Evolutionary conservation across 2,888 invertebrate species (phyloP), one percentile per base, ranked within the genome.

Genomic region (Panzeria rudis): DNA sequence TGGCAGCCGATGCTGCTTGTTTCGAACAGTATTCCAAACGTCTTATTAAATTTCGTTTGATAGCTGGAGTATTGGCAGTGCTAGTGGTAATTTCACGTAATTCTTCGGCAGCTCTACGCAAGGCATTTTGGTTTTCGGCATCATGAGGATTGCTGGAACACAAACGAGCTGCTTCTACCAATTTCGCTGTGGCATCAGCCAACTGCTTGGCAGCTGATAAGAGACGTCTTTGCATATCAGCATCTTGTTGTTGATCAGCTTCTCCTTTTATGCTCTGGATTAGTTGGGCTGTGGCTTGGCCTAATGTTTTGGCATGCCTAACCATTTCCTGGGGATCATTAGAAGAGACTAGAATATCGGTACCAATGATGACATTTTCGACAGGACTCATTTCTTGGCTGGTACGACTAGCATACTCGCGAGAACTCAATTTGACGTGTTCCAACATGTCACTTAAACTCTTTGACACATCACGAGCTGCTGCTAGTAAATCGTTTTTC

Each of bases 261-360:
- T 99, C 98, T 62, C 97, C 96, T 93, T 99, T 98, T 90, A 99
- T 98, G 88, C 97, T 97, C 89, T 97, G 97, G 84, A 99, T 98
- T 80, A 99, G 94, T 86, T 97, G 96, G 0, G 98, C 97, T 0
- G 98, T 99, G 25, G 98, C 98, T 93, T 98, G 97, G 0, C 98
- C 98, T 81, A 99, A 93, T 38, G 97, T 95, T 69, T 97, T 93
- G 0, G 99, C 98, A 90, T 98, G 98, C 0, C 96, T 95, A 59
- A 99, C 97, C 98, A 99, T 98, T 93, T 98, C 98, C 8, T 96
- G 95, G 0, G 98, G 95, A 92, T 98, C 97, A 0, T 96, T 97
- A 15, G 97, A 96, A 4, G 96, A 96, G 79, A 97, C 96, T 66
- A 99, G 93, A 64, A 96, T 95, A 91, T 99, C 98, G 5, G 98